phyloP scores from a whole-genome alignment of 1,140 invertebrate genomes.

The Pararge aegeria region DNA sequence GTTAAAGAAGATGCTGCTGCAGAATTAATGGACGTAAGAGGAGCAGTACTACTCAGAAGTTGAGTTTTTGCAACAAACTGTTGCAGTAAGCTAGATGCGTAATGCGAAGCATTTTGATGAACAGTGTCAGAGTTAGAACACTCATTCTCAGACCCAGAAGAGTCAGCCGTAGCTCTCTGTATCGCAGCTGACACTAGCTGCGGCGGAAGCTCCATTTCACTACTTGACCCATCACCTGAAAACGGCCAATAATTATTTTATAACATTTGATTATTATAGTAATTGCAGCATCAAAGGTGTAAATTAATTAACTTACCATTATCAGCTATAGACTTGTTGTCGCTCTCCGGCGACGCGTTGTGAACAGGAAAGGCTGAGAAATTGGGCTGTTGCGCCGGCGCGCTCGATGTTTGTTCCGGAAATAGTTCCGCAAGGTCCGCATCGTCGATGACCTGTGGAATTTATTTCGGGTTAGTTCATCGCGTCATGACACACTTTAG shows the following conservation, averaged over 20 bases:
- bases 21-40: conserved; percentile 48
- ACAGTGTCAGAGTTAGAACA: conserved; percentile 73
- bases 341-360: conserved; percentile 53
- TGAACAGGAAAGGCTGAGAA: conserved; percentile 62
- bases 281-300: neutral
- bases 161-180: conserved; percentile 82
- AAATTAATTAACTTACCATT: conserved; percentile 55
- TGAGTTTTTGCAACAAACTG: conserved; percentile 84
- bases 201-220: conserved; percentile 85
- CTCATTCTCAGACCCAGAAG: conserved; percentile 83
- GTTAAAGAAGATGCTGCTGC: conserved; percentile 40
- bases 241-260: conserved; percentile 21
- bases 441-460: conserved; percentile 72
- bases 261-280: neutral
- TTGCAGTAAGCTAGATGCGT: conserved; percentile 82
- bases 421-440: conserved; percentile 76
- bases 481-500: conserved; percentile 17
- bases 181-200: conserved; percentile 86
- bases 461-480: conserved; percentile 31
- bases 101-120: conserved; percentile 74
- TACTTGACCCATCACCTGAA: conserved; percentile 81
- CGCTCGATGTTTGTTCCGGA: conserved; percentile 73
- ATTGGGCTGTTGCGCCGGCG: conserved; percentile 71
- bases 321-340: conserved; percentile 70
- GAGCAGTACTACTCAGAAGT: conserved; percentile 78